Evolutionary conservation across 2,888 invertebrate genomes (phyloP).

Genomic region (Chalcosyrphus nemorum): DNA sequence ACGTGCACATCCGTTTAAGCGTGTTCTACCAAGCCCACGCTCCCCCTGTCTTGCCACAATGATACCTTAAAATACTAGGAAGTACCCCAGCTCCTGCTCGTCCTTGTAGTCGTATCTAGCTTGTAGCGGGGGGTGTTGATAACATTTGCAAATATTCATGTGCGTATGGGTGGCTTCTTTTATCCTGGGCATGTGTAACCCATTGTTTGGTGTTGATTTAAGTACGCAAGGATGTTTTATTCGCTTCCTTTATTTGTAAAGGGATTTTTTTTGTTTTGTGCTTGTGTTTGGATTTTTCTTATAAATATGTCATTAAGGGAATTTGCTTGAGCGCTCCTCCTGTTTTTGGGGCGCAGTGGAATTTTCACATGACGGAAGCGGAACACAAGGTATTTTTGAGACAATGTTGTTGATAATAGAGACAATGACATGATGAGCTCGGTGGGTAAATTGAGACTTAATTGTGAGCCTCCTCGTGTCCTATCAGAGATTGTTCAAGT

Average conservation of each 20-base stretch:
- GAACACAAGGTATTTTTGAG: neutral
- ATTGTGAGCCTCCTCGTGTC: no score
- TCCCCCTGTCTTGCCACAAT: neutral
- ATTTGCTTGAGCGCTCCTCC: slow-evolving; percentile 38
- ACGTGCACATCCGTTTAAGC: slow-evolving; percentile 51
- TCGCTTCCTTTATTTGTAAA: slow-evolving; percentile 55
- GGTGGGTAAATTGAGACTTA: slow-evolving; percentile 15
- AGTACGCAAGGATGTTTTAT: slow-evolving; percentile 53
- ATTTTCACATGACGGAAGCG: neutral
- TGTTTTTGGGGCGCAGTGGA: neutral
- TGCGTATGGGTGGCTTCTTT: slow-evolving; percentile 12
- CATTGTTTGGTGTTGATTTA: slow-evolving; percentile 67
- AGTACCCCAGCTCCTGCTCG: no score
- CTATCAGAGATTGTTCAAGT: neutral
- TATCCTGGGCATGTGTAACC: slow-evolving; percentile 34
- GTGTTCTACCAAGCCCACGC: no score
- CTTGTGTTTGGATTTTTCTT: slow-evolving; percentile 49
- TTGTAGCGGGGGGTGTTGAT: slow-evolving; percentile 55
- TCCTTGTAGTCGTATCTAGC: no score
- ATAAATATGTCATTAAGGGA: slow-evolving; percentile 68
- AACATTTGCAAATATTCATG: slow-evolving; percentile 67
- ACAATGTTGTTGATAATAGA: slow-evolving; percentile 10
- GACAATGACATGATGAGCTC: no score
- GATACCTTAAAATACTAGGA: neutral
- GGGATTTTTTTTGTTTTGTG: slow-evolving; percentile 35